phyloP scores from a whole-genome alignment of 2,113 vertebrate species.

The Dicerorhinus sumatrensis region DNA sequence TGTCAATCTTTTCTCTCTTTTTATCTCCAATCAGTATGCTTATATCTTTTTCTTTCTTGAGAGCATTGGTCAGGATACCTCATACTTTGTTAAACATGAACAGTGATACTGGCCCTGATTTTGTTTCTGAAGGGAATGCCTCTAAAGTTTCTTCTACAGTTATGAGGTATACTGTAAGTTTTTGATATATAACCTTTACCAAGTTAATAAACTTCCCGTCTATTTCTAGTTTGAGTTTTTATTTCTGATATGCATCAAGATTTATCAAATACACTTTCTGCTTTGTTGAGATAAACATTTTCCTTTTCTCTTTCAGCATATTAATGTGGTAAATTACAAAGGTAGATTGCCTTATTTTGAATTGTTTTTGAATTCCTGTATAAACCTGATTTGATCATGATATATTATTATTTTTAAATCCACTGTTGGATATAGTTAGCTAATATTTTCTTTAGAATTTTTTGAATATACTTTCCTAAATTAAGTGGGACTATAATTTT shows the following conservation, averaged over 20 bases:
- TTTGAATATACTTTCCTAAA: neutral
- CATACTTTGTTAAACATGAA: neutral
- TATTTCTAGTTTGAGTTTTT: neutral
- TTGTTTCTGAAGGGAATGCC: neutral
- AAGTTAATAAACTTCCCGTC: neutral
- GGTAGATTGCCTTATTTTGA: neutral
- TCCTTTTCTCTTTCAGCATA: neutral
- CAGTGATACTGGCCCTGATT: neutral
- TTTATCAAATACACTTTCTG: neutral
- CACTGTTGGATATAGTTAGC: neutral
- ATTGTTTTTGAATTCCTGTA: neutral
- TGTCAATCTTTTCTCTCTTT: neutral
- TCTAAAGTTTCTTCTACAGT: neutral
- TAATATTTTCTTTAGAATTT: neutral
- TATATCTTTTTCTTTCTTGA: neutral
- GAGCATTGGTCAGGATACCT: neutral
- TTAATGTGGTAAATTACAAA: neutral
- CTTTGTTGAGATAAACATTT: neutral
- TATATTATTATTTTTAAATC: slow-evolving; percentile 23
- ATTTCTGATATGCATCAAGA: neutral
- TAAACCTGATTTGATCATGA: neutral
- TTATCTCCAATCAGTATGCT: neutral
- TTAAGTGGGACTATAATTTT: neutral
- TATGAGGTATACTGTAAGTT: neutral
- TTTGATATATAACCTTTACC: neutral